Base-by-base conservation (phyloP, 1,140 invertebrate species). In the Panagrolaimus sp. region DNA sequence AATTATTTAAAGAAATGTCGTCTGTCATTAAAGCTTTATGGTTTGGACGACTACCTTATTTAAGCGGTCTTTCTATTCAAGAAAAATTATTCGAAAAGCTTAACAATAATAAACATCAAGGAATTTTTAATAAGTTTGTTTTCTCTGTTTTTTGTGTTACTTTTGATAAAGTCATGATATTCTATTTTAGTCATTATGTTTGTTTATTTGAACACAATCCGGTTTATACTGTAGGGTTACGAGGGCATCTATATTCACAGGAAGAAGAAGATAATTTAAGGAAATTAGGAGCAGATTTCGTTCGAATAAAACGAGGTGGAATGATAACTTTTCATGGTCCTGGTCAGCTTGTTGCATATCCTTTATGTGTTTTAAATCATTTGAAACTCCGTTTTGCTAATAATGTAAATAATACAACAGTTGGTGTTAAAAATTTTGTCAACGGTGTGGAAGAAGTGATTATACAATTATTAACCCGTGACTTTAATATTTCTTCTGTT, bases 261-360 rank as follows among this genome's bases (percentile, higher is more conserved):
- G 83, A 88, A 66, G 88, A 91, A 48, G 90, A 91, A 81, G 75
- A 86, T 2, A 87, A 88, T 70, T 83, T 96, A 11, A 86, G 83
- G 63, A 16, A 11, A 27, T 44, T 76, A 5, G 76, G 76, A 14
- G 76, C 75, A 8, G 76, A 80, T 25, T 78, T 76, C 69, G 75
- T 44, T 63, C 68, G 88, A 71, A 93, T 93, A 0, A 91, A 96
- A 84, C 86, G 96, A 48, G 94, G 96, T 23, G 96, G 96, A 7
- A 86, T 98, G 1, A 93, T 98, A 27, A 99, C 96, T 7, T 99
- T 96, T 84, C 96, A 99, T 83, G 96, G 96, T 0, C 94, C 92
- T 13, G 96, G 96, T 0, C 96, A 99, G 81, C 84, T 99, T 25
- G 92, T 97, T 3, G 91, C 88, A 1, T 99, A 99, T 86, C 96